Base-by-base conservation (phyloP, 2,113 vertebrate genomes). In the Carlito syrichta region DNA sequence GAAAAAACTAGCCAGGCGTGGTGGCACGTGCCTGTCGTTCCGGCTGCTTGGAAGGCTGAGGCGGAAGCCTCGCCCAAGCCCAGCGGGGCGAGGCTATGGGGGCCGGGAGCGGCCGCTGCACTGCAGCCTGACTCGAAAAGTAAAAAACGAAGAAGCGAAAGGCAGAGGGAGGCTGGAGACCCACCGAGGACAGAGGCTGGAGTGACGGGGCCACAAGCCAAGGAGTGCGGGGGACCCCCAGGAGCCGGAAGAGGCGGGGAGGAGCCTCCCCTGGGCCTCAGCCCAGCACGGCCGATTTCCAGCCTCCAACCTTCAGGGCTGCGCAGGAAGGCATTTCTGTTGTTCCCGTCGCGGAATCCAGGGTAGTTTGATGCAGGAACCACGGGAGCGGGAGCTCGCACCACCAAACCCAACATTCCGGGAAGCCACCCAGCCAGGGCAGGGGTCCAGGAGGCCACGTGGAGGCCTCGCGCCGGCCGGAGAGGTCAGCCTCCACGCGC, bases 181-280 rank as follows among this genome's bases (percentile, higher is more conserved):
- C 2, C 27, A 13, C 22, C 12, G 91, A 62, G 71, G 19, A 68
- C 56, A 8, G 77, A 82, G 43, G 22, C 43, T 3, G 3, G 60
- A 78, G 60, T 2, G 12, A 17, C 0, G 1, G 0, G 1, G n/a
- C 30, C 48, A 5, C 1, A 5, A 50, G 43, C 62, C 13, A 0
- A 9, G 63, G 71, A 12, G 0, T 0, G 0, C 63, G 9, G 1
- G 50, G 14, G 1, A 32, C 27, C 50, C 0, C 60, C 19, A 1
- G 43, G 35, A 12, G 48, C 45, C 2, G 45, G 13, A 17, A n/a
- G 83, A 5, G 58, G 32, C 58, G 2, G 76, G 85, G 63, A 14
- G 71, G 54, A 5, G 2, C 52, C 58, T 43, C n/a, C 78, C 69
- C 0, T 0, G 69, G 19, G 69, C 62, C 52, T 5, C 83, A 35